phyloP scores from a whole-genome alignment of 2,888 invertebrate genomes.

The Quadroppia sp. region DNA sequence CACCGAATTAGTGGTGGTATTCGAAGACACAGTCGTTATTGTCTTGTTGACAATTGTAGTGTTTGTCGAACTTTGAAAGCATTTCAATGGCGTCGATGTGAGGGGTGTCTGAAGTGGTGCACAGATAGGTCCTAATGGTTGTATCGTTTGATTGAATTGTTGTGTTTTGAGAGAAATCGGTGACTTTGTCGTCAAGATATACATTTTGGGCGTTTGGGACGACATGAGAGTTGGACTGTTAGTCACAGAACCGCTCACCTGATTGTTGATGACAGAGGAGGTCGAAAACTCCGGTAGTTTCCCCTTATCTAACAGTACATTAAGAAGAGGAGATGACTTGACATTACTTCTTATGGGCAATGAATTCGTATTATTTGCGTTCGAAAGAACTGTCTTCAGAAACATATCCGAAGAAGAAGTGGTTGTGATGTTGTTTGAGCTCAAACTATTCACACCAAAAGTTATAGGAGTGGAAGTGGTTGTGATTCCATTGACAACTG shows the following conservation, averaged over 20 bases:
- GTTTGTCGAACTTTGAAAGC: not conserved
- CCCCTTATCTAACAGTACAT: slow-evolving; percentile 48
- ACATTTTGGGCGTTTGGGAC: slow-evolving; percentile 39
- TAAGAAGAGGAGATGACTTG: slow-evolving; percentile 49
- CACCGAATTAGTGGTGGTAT: not conserved
- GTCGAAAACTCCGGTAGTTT: slow-evolving; percentile 46
- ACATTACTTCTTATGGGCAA: slow-evolving; percentile 39
- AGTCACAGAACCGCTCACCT: slow-evolving; percentile 8
- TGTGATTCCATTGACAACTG: slow-evolving; percentile 30
- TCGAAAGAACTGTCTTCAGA: slow-evolving; percentile 38
- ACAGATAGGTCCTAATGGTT: not conserved
- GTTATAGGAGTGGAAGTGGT: slow-evolving; percentile 17
- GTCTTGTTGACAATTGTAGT: not conserved
- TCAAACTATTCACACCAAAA: slow-evolving; percentile 6
- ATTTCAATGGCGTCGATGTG: not conserved
- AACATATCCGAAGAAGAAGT: slow-evolving; percentile 43
- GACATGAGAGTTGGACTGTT: slow-evolving; percentile 8
- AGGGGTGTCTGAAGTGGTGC: slow-evolving; percentile 1
- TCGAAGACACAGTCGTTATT: slow-evolving; percentile 1
- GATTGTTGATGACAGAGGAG: slow-evolving; percentile 46
- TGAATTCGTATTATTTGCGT: slow-evolving; percentile 17
- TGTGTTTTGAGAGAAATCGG: slow-evolving; percentile 40
- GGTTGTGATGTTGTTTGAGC: not conserved
- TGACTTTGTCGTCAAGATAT: slow-evolving; percentile 41
- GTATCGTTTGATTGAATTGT: slow-evolving; percentile 53